phyloP scores from a whole-genome alignment of 2,888 invertebrate species.

The Arenicola marina region DNA sequence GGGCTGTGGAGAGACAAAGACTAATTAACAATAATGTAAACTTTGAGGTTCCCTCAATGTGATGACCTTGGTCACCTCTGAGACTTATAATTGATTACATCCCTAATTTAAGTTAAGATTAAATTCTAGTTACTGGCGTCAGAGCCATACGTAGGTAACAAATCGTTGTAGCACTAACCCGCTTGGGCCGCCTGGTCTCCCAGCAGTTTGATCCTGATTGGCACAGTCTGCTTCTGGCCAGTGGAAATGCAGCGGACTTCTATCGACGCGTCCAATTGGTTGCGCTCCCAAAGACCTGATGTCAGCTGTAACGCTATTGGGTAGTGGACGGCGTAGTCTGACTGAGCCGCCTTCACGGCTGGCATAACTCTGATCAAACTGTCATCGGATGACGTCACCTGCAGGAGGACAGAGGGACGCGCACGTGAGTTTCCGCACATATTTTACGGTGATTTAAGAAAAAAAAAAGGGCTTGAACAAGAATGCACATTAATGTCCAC shows the following conservation, averaged over 20 bases:
- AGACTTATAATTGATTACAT: too few relatives aligned
- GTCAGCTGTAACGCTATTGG: neutral
- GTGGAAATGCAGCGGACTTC: neutral
- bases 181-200: neutral
- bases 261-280: neutral
- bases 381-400: conserved; percentile 5
- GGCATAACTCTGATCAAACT: neutral
- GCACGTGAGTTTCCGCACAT: neutral
- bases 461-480: too few relatives aligned
- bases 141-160: too few relatives aligned
- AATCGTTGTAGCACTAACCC: too few relatives aligned
- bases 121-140: too few relatives aligned
- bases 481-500: too few relatives aligned
- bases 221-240: neutral
- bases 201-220: neutral
- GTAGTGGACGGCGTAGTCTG: neutral
- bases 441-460: too few relatives aligned
- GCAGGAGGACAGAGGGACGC: neutral
- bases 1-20: too few relatives aligned
- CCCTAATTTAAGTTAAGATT: too few relatives aligned
- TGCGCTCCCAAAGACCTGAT: neutral
- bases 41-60: too few relatives aligned
- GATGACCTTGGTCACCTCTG: too few relatives aligned
- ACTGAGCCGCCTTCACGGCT: neutral
- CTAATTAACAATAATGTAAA: too few relatives aligned